A percentile compares a stretch with the other conserved stretches of the same genome.
phyloP scores from a whole-genome alignment of 2,888 invertebrate genomes.

The Andrena trimmerana region DNA sequence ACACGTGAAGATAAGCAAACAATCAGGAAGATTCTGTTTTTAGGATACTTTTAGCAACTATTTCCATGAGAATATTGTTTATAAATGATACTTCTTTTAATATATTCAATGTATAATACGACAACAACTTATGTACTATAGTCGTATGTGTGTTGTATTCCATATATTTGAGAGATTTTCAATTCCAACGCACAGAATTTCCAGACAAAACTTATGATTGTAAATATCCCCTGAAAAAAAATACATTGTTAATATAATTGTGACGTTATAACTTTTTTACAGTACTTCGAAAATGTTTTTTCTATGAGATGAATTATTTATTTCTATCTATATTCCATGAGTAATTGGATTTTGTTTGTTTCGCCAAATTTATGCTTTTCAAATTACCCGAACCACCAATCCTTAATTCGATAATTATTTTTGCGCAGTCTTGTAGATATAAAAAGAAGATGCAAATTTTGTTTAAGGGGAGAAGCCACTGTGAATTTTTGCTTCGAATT shows the following conservation, averaged over 20 bases:
- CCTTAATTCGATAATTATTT: too few relatives aligned
- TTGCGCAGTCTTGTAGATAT: too few relatives aligned
- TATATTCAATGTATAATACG: conserved; percentile 22
- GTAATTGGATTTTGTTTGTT: too few relatives aligned
- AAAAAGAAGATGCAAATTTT: too few relatives aligned
- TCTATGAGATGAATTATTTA: neutral
- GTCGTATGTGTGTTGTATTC: neutral
- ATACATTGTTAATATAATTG: conserved; percentile 20
- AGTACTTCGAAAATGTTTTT: neutral
- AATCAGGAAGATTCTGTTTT: neutral
- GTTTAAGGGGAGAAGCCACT: too few relatives aligned
- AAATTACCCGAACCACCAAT: too few relatives aligned
- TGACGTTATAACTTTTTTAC: neutral
- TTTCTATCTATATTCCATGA: neutral
- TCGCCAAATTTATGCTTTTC: too few relatives aligned
- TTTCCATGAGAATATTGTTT: conserved; percentile 12
- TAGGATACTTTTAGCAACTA: conserved; percentile 24
- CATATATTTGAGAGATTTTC: conserved; percentile 16
- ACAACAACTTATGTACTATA: neutral
- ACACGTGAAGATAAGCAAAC: neutral
- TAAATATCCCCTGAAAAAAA: conserved; percentile 82
- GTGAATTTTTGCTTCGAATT: too few relatives aligned
- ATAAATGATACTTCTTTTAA: conserved; percentile 14
- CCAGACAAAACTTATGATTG: conserved; percentile 76
- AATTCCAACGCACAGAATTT: conserved; percentile 1